Conservation (phyloP, 2,888 invertebrate species). For the Mamestra brassicae region DNA sequence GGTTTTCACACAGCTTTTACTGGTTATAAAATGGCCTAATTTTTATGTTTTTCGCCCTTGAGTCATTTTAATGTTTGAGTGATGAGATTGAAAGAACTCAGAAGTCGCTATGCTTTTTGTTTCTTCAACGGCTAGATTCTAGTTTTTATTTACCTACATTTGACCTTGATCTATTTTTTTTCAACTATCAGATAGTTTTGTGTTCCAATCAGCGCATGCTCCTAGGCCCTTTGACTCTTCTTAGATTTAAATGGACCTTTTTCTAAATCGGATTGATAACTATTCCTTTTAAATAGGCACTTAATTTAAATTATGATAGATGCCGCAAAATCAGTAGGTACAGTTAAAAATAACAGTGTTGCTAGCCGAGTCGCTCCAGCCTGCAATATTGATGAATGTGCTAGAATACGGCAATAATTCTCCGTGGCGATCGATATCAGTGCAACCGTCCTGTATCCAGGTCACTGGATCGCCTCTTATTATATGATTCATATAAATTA, state of each 20-base stretch:
- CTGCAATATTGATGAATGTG: conserved; percentile 56
- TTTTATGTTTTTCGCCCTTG: neutral
- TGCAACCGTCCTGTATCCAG: conserved; percentile 55
- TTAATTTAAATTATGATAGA: neutral
- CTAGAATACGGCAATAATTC: conserved; percentile 50
- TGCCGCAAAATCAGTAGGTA: conserved; percentile 16
- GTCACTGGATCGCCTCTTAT: conserved; percentile 62
- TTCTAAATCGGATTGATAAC: neutral
- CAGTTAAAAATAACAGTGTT: conserved; percentile 37
- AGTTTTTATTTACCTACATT: neutral
- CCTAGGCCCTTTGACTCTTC: neutral
- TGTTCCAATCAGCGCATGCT: neutral
- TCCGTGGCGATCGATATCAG: conserved; percentile 59
- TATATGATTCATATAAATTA: conserved; percentile 56
- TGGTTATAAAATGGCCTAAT: neutral
- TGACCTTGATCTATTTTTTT: neutral
- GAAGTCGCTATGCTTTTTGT: neutral
- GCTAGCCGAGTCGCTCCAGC: conserved; percentile 18
- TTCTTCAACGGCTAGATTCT: neutral
- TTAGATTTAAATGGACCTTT: neutral
- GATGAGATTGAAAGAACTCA: neutral
- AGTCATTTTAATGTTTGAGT: neutral
- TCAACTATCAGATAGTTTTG: neutral
- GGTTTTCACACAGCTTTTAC: neutral
- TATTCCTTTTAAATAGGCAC: conserved; percentile 1